Base-by-base conservation (phyloP, 2,797 vertebrate genomes). In the Mergus octosetaceus region DNA sequence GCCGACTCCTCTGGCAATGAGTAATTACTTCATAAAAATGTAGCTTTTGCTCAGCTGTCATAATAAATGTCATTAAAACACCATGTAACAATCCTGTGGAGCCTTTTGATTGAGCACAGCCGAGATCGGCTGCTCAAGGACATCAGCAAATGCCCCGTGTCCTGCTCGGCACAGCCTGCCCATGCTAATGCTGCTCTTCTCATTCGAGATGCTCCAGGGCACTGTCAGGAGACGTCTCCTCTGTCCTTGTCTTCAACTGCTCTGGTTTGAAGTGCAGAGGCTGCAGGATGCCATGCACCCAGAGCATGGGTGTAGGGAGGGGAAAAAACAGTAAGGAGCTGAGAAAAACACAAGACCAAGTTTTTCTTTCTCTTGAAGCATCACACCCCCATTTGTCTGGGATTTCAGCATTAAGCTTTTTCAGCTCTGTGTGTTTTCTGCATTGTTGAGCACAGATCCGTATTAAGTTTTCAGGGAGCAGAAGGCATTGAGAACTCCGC, bases 21-120 rank as follows among this genome's bases (percentile, higher is more conserved):
- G 88, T 87, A 95, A 85, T 94, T 95, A 57, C 60, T 90, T 81
- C 54, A 30, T 73, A 58, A 65, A 94, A 93, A 34, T 13, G 6
- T 88, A 43, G 69, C 43, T 72, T 69, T 83, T 72, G 43, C 69
- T 80, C 24, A 76, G 69, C 58, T 80, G 21, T 64, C 49, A 43
- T 9, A 56, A 32, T 54, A 76, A 86, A 72, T 94, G 69, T 80
- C 82, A 95, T 93, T 93, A 93, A 95, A 93, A 91, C 77, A 73
- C 76, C 10, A 16, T 9, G 65, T 18, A 83, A 87, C 73, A 66
- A 62, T 36, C 77, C 95, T 84, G 32, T 81, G 93, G 93, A 95
- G 88, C 53, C 66, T 34, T 87, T 71, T 34, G 78, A 91, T 49
- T 71, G 22, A 34, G 57, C 51, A 64, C 89, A 74, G 75, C 92